phyloP scores from a whole-genome alignment of 2,888 invertebrate genomes.

The Galerucella nymphaeae region DNA sequence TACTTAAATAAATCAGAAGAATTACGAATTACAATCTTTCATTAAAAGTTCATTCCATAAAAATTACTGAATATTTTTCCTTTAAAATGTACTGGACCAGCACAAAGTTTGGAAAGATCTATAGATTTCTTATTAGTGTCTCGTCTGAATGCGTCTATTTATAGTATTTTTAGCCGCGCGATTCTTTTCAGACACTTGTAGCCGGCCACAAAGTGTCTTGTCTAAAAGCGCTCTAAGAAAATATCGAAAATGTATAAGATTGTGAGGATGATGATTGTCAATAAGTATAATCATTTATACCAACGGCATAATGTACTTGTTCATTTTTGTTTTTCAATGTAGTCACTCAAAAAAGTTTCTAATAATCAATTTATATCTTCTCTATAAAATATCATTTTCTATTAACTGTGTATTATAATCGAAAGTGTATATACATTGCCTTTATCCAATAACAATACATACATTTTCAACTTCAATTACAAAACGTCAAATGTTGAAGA shows the following conservation, averaged over 20 bases:
- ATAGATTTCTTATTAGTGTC: too few species aligned
- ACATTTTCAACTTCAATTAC: slow-evolving; percentile 22
- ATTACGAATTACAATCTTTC: too few species aligned
- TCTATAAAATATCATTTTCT: not conserved
- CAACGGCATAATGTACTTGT: not conserved
- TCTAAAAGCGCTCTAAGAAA: too few species aligned
- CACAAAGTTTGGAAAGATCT: too few species aligned
- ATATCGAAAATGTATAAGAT: not conserved
- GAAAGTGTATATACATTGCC: not conserved
- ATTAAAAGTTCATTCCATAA: too few species aligned
- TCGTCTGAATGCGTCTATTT: too few species aligned
- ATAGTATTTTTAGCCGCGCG: too few species aligned
- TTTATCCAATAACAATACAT: slow-evolving; percentile 12
- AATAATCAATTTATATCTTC: slow-evolving; percentile 8
- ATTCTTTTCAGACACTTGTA: too few species aligned
- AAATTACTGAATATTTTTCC: too few species aligned
- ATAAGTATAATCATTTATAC: not conserved
- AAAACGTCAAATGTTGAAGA: slow-evolving; percentile 17
- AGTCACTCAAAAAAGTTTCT: not conserved
- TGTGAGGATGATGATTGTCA: not conserved
- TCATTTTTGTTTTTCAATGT: not conserved
- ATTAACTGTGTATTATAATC: slow-evolving; percentile 4
- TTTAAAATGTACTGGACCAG: too few species aligned
- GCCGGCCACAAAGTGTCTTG: too few species aligned
- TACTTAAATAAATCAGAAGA: too few species aligned